These are phyloP conservation scores for Ctenicera cuprea DNA, from an alignment of 2,888 invertebrate genomes.

Conservation along the genomic window DNA sequence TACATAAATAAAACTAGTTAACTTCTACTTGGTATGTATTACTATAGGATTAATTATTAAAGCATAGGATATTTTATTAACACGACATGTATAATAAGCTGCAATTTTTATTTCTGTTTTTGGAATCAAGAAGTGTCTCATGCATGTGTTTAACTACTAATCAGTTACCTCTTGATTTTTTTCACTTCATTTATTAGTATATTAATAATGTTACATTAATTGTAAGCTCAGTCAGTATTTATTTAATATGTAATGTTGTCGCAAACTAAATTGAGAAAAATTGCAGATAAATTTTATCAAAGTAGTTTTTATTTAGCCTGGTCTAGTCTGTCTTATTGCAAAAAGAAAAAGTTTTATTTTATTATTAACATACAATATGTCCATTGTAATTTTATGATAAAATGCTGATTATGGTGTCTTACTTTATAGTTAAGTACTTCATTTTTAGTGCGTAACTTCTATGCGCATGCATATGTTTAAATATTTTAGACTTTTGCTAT, in stretches of 20 bases:
- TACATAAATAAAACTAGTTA: slow-evolving; percentile 14
- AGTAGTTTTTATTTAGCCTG: slow-evolving; percentile 36
- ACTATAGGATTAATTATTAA: slow-evolving; percentile 9
- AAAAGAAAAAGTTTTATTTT: slow-evolving; percentile 19
- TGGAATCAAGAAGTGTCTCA: slow-evolving; percentile 39
- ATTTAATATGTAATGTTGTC: slow-evolving; percentile 19
- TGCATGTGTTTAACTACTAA: neutral
- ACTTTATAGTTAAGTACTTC: slow-evolving; percentile 25
- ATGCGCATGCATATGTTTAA: neutral
- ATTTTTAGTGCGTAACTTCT: neutral
- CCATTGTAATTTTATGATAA: slow-evolving; percentile 29
- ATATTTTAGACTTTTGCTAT: neutral
- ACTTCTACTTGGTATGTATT: slow-evolving; percentile 18
- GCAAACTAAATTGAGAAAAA: slow-evolving; percentile 30
- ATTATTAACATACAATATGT: slow-evolving; percentile 28
- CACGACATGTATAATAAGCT: neutral
- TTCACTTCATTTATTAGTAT: neutral
- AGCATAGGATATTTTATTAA: neutral
- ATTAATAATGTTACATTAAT: slow-evolving; percentile 2
- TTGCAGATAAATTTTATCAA: slow-evolving; percentile 14
- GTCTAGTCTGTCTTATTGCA: slow-evolving; percentile 39
- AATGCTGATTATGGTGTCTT: slow-evolving; percentile 50
- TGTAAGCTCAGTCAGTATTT: slow-evolving; percentile 41
- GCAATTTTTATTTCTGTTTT: slow-evolving; percentile 5
- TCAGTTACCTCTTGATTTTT: slow-evolving; percentile 21